Base-by-base conservation (phyloP, 2,797 vertebrate species). In the Enoplosus armatus region DNA sequence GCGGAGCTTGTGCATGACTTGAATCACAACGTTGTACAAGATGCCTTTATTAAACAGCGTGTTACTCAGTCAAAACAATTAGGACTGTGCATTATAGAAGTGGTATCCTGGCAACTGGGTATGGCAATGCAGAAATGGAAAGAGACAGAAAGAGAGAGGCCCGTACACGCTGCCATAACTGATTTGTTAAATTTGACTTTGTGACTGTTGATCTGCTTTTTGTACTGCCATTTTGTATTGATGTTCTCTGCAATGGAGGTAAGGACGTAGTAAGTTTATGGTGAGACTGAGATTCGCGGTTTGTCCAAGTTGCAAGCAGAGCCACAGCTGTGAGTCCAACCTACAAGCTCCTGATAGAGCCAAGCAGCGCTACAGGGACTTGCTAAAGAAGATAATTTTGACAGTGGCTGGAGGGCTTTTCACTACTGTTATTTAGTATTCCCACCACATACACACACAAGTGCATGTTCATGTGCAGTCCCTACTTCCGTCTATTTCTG, bases 51-150 rank as follows among this genome's bases (percentile, higher is more conserved):
- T 91, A 92, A 92, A 94, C 90, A 91, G 92, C 91, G 93, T 92
- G 91, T 95, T 94, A 94, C 89, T 91, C 91, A 93, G 90, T 94
- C 90, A 92, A 94, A 94, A 93, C 94, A 94, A 94, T 95, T 95
- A 94, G 79, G 88, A 86, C 87, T 86, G 80, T 88, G 89, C 84
- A 90, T 94, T 92, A 91, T 86, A 86, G 80, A 84, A 84, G 87
- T 81, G 62, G 93, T 95, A 94, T 94, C 95, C 94, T 90, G 92
- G 95, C 94, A 95, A 95, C 94, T 82, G 82, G 83, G 58, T 73
- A 92, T 80, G 88, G 81, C 72, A 75, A 70, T 67, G 73, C 72
- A 88, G 77, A 83, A 80, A 87, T 63, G 83, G 80, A 79, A 82
- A 76, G 85, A 89, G 80, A 84, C 81, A 79, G 67, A 58, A 62